These are phyloP conservation scores for Hylomyscus alleni DNA, from an alignment of 2,797 vertebrate species.

Conservation along the genomic window DNA sequence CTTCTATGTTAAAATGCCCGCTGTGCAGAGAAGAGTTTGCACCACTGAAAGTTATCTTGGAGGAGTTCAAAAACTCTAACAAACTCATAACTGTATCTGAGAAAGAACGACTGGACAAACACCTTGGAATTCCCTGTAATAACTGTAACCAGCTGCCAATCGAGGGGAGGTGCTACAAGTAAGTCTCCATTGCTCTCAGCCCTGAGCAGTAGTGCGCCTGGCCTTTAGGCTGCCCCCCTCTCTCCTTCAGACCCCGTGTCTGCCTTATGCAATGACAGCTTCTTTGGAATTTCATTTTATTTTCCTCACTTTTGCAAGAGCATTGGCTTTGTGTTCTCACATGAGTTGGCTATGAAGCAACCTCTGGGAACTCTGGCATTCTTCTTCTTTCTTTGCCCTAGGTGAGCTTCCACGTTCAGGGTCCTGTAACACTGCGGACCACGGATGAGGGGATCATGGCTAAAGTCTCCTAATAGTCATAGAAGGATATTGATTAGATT, in stretches of 20 bases:
- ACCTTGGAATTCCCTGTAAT: slow-evolving; percentile 90
- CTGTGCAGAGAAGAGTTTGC: slow-evolving; percentile 89
- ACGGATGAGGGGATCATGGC: neutral
- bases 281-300: slow-evolving; percentile 1
- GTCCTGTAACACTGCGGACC: neutral
- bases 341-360: neutral
- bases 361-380: neutral
- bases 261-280: neutral
- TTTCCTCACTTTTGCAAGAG: neutral
- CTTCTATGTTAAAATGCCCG: slow-evolving; percentile 87
- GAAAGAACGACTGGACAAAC: slow-evolving; percentile 86
- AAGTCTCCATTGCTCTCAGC: slow-evolving; percentile 62
- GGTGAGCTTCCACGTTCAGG: neutral
- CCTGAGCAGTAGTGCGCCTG: neutral
- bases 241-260: neutral
- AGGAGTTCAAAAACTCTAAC: slow-evolving; percentile 88
- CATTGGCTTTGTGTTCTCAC: neutral
- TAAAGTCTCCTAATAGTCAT: neutral
- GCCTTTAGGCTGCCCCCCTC: neutral
- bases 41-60: slow-evolving; percentile 84
- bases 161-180: slow-evolving; percentile 89
- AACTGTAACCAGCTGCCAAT: slow-evolving; percentile 87
- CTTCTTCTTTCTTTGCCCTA: neutral
- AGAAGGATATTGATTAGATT: neutral
- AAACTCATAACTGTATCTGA: slow-evolving; percentile 87